Base-by-base conservation (phyloP, 1,140 invertebrate genomes). In the Zaprionus tsacasi region DNA sequence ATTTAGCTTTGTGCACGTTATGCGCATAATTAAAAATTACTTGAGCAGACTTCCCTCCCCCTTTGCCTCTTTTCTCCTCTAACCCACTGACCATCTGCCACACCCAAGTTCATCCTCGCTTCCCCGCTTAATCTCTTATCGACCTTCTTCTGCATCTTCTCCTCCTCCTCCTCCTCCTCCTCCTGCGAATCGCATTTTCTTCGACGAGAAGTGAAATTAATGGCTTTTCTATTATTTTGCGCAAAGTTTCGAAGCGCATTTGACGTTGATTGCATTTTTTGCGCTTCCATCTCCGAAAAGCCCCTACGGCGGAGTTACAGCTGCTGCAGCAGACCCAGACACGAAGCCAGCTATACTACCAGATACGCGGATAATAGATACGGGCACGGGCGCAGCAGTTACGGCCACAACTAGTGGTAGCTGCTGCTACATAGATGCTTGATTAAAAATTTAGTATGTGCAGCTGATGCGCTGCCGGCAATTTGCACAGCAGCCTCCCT, bases 181-280 rank as follows among this genome's bases (percentile, higher is more conserved):
- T 12, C 55, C 63, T 33, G 36, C 33, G 25, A 38, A 40, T 67
- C 48, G 67, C 63, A 74, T 70, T 68, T 78, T 88, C 83, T 88
- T 88, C 80, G 85, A 88, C 85, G 85, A 86, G 81, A 88, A 88
- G 85, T 83, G 83, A 88, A 88, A 88, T 88, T 88, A 88, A 88
- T 88, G 83, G 83, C 85, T 88, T 88, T 88, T 88, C 83, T 88
- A 88, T 88, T 88, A 88, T 88, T 88, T 88, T 89, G 85, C 74
- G 79, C 80, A 88, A 88, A 88, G 85, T 88, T 88, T 88, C 85
- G 74, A 83, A 88, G 83, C 85, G 81, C 83, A 88, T 88, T 88
- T 88, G 83, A 88, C 83, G 83, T 88, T 88, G 83, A 88, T 88
- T 88, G 83, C 83, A 88, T 87, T 87, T 87, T 87, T 88, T 83